Conservation (phyloP, 2,888 invertebrate genomes). For the Argyresthia albistria region DNA sequence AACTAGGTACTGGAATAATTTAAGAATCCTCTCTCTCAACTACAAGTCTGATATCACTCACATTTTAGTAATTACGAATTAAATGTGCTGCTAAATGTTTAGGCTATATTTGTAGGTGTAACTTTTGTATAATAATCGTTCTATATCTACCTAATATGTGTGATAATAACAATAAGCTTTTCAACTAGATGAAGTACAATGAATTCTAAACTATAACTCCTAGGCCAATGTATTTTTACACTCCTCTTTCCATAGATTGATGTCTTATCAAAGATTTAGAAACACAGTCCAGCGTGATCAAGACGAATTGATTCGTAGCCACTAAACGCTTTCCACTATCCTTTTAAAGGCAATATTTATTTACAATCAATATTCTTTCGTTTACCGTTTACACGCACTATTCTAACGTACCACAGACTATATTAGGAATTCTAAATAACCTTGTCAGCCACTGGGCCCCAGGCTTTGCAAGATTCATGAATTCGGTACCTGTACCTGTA, state of each 20-base stretch:
- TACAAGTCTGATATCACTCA: constrained; percentile 36
- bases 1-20: constrained; percentile 18
- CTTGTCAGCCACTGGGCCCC: too few species aligned
- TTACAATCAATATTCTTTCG: too few species aligned
- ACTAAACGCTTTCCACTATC: too few species aligned
- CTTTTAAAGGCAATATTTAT: too few species aligned
- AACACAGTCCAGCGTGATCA: constrained; percentile 38
- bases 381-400: too few species aligned
- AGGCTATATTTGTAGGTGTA: constrained; percentile 25
- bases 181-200: constrained; percentile 64
- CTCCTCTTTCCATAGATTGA: constrained; percentile 52
- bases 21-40: constrained; percentile 24
- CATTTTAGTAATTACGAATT: background rate
- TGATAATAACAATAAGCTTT: constrained; percentile 70
- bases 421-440: too few species aligned
- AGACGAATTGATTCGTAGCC: too few species aligned
- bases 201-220: constrained; percentile 52
- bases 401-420: too few species aligned
- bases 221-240: constrained; percentile 71
- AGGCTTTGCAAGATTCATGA: too few species aligned
- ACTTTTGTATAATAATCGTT: constrained; percentile 39
- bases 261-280: too few species aligned
- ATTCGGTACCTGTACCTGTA: too few species aligned
- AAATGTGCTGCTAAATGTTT: constrained; percentile 14
- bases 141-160: constrained; percentile 60